Evolutionary conservation across 2,797 vertebrate species (phyloP).

Genomic region (Champsocephalus gunnari): DNA sequence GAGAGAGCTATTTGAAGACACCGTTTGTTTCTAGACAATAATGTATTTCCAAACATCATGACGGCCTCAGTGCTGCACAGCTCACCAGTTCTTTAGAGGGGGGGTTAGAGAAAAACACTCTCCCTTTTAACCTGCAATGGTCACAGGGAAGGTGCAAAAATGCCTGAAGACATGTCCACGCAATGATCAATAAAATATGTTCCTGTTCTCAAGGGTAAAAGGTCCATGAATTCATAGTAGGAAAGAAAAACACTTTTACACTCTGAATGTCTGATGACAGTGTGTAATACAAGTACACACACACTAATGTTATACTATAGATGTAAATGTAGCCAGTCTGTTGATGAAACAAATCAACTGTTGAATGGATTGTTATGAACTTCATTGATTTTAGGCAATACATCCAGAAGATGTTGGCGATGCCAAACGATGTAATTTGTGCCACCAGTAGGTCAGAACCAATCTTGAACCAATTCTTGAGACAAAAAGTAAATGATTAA

Average conservation of each 20-base stretch:
- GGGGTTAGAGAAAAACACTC: conserved; percentile 9
- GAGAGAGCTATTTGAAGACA: conserved; percentile 40
- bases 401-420: no score
- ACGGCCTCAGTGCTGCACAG: conserved; percentile 13
- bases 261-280: neutral
- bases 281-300: neutral
- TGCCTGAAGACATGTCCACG: conserved; percentile 55
- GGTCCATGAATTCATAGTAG: neutral
- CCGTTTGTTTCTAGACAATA: conserved; percentile 44
- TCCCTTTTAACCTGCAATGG: conserved; percentile 36
- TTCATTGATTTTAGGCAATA: neutral
- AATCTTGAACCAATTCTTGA: neutral
- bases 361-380: neutral
- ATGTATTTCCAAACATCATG: conserved; percentile 47
- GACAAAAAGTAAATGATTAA: no score
- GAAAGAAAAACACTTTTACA: neutral
- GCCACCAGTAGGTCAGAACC: neutral
- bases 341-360: neutral
- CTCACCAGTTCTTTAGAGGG: conserved; percentile 21
- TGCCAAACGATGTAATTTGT: neutral
- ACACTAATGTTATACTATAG: no score
- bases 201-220: conserved; percentile 50
- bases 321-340: neutral
- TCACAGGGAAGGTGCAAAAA: conserved; percentile 74
- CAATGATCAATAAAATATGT: conserved; percentile 80